These are phyloP conservation scores for Agrotis exclamationis DNA, from an alignment of 2,888 invertebrate genomes.

Conservation along the genomic window DNA sequence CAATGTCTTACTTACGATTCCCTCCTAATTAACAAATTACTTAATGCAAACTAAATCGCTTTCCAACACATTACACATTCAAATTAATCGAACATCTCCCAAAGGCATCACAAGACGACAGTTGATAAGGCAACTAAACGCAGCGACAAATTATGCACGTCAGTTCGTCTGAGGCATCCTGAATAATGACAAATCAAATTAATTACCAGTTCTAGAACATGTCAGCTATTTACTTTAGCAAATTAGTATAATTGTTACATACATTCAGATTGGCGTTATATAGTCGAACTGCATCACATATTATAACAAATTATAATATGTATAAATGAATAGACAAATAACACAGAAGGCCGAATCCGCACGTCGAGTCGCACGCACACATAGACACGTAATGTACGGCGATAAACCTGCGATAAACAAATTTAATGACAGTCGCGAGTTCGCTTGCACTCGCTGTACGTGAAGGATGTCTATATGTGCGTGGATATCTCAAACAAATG, in stretches of 20 bases:
- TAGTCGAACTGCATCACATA: neutral
- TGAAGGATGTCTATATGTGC: too few species aligned
- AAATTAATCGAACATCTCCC: constrained; percentile 27
- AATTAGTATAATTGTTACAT: constrained; percentile 52
- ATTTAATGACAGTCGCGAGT: neutral
- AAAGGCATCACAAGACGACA: constrained; percentile 14
- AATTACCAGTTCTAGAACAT: constrained; percentile 36
- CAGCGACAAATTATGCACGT: constrained; percentile 28
- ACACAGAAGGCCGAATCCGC: neutral
- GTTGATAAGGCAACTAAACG: constrained; percentile 35
- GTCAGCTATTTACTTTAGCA: constrained; percentile 23
- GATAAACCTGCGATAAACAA: too few species aligned
- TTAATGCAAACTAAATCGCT: constrained; percentile 2
- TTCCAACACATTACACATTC: constrained; percentile 6
- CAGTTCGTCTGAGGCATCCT: constrained; percentile 15
- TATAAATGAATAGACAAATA: neutral
- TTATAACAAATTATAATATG: too few species aligned
- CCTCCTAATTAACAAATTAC: neutral
- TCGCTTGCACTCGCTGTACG: too few species aligned
- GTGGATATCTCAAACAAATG: too few species aligned
- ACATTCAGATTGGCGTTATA: constrained; percentile 17
- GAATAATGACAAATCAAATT: constrained; percentile 46
- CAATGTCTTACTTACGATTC: neutral
- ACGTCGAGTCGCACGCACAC: neutral
- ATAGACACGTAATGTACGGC: neutral